Evolutionary conservation across 2,888 invertebrate genomes (phyloP).

Genomic region (Aphidius colemani): DNA sequence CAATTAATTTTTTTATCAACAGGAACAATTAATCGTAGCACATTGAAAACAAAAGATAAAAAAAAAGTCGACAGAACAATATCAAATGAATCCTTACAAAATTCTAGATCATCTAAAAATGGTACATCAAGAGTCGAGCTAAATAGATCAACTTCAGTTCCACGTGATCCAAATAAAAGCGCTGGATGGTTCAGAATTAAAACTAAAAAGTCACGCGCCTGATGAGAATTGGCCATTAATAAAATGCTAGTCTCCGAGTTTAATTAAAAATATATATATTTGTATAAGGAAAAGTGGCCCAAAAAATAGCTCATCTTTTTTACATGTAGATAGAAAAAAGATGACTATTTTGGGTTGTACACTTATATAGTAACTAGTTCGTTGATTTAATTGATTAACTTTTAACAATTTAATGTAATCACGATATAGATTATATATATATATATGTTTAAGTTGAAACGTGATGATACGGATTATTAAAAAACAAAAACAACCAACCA

Average conservation of each 20-base stretch:
- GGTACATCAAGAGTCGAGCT: conserved; percentile 59
- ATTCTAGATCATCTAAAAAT: conserved; percentile 54
- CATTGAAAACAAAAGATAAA: conserved; percentile 57
- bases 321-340: neutral
- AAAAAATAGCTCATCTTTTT: conserved; percentile 18
- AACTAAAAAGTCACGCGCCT: conserved; percentile 59
- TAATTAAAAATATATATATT: conserved; percentile 32
- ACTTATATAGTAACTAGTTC: no score
- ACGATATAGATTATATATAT: no score
- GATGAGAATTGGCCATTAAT: conserved; percentile 53
- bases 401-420: no score
- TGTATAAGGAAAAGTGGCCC: conserved; percentile 41
- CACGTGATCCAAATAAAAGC: conserved; percentile 72
- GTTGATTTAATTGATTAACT: no score
- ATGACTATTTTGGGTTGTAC: no score
- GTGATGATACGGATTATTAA: no score
- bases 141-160: conserved; percentile 73
- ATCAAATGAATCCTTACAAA: conserved; percentile 69
- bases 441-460: no score
- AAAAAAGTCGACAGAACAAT: conserved; percentile 58
- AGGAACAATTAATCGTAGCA: conserved; percentile 57
- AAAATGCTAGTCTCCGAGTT: conserved; percentile 59
- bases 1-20: conserved; percentile 11
- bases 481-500: no score
- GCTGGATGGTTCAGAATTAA: conserved; percentile 76